Evolutionary conservation across 2,797 vertebrate species (phyloP).

Genomic region (Philypnodon macrostomus): DNA sequence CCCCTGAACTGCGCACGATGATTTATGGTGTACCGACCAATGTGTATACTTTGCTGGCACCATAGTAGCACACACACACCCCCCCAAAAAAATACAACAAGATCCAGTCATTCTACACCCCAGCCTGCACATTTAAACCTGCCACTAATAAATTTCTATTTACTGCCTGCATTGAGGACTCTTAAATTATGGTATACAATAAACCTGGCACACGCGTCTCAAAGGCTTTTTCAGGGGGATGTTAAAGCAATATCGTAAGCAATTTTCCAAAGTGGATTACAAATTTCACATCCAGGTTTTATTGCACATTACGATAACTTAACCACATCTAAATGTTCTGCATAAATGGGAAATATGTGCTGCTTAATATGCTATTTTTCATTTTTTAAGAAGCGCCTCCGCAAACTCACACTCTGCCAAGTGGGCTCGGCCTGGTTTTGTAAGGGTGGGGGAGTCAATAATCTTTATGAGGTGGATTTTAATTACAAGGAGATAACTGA

Average conservation of each 20-base stretch:
- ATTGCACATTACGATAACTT: conserved; percentile 85
- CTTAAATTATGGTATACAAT: conserved; percentile 89
- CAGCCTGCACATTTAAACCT: conserved; percentile 74
- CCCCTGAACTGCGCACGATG: too few relatives aligned
- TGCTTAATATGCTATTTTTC: conserved; percentile 82
- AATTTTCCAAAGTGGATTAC: conserved; percentile 86
- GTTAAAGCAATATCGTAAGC: conserved; percentile 82
- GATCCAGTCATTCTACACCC: conserved; percentile 81
- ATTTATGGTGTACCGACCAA: conserved; percentile 68
- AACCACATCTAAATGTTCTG: conserved; percentile 83
- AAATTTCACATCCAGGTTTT: conserved; percentile 84
- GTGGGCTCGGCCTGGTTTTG: conserved; percentile 67
- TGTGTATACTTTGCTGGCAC: conserved; percentile 70
- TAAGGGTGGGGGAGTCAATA: conserved; percentile 78
- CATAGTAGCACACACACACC: conserved; percentile 18
- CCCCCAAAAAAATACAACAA: conserved; percentile 37
- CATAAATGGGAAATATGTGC: conserved; percentile 81
- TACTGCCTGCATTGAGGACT: conserved; percentile 88
- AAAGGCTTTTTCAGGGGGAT: conserved; percentile 80
- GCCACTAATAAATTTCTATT: conserved; percentile 81
- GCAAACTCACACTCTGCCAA: conserved; percentile 78
- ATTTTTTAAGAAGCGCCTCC: conserved; percentile 78
- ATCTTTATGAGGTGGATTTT: conserved; percentile 84
- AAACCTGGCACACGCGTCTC: conserved; percentile 80
- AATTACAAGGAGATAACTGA: conserved; percentile 82